Base-by-base conservation (phyloP, 92 coral and sea anemone species). In the Porites evermanni region DNA sequence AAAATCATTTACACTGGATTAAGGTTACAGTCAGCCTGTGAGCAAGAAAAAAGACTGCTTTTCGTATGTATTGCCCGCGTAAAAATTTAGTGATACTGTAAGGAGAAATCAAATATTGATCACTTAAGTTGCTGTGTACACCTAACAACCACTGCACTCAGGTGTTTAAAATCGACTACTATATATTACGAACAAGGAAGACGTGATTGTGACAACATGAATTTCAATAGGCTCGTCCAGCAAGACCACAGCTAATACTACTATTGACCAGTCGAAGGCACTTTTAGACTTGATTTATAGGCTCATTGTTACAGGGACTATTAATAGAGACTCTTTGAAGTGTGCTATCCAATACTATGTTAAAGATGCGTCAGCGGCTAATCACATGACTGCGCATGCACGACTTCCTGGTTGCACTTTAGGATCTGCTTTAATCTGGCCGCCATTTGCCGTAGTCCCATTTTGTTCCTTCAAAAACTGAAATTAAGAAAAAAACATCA, bases 371-470 rank as follows among this genome's bases (percentile, higher is more conserved):
- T 29, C 75, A 24, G 75, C 75, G 64, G 65, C 72, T 51, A 24
- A 81, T 91, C 91, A 97, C 99, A 97, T 97, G 87, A 97, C 67
- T 32, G 79, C 74, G 82, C 99, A 97, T 64, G 99, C 99, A 32
- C 99, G 99, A 79, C 99, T 97, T 54, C 99, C 98, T 72, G 84
- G 81, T 8, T 95, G 80, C 26, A 88, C 89, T 79, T 95, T 91
- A 16, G 87, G 93, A 77, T 97, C 99, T 8, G 90, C 80, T 58
- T 95, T 97, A 70, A 93, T 83, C 76, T 95, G 92, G 53, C 99
- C 99, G 20, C 98, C 98, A 77, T 92, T 95, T 38, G 89, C 98
- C 16, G 97, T 90, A 18, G 85, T 77, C 8, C 94, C 94, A 79
- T 94, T 91, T 78, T 95, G 98, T n/a, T 92, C 88, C 81, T 97